Evolutionary conservation across 1,140 invertebrate species (phyloP).

Genomic region (Drosophila orosa): DNA sequence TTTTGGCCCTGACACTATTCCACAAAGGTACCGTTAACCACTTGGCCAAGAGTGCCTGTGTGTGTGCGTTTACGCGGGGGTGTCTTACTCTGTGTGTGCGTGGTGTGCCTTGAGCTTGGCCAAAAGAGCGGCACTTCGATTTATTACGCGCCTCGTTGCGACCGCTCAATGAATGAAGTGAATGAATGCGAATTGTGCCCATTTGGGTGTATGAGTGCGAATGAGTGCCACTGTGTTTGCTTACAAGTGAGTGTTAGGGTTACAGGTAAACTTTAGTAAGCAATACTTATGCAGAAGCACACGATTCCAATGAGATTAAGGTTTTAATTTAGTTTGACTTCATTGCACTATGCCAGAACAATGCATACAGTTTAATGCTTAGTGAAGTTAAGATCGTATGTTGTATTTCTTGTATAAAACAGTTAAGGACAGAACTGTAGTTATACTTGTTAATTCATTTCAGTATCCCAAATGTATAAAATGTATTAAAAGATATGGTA

Average conservation of each 20-base stretch:
- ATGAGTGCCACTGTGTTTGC: neutral
- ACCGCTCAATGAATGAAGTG: slow-evolving; percentile 50
- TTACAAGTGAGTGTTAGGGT: neutral
- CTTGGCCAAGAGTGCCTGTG: slow-evolving; percentile 17
- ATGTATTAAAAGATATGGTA: neutral
- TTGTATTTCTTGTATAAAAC: neutral
- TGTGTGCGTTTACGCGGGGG: slow-evolving; percentile 1
- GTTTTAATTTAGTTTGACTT: neutral
- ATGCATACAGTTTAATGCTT: neutral
- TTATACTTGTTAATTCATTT: too few relatives aligned
- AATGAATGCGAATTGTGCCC: slow-evolving; percentile 41
- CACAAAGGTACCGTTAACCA: slow-evolving; percentile 34
- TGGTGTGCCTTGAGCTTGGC: slow-evolving; percentile 53
- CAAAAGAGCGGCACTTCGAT: slow-evolving; percentile 45
- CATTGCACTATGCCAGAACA: neutral
- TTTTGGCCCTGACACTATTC: slow-evolving; percentile 68
- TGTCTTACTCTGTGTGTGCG: slow-evolving; percentile 12
- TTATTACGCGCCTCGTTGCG: slow-evolving; percentile 53
- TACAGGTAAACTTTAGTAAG: slow-evolving; percentile 6
- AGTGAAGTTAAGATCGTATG: too few relatives aligned
- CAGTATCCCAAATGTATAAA: too few relatives aligned
- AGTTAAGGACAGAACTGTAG: too few relatives aligned
- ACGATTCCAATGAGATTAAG: neutral
- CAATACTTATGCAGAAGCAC: neutral
- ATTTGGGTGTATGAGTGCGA: slow-evolving; percentile 7